A percentile compares a stretch with the other conserved stretches of the same genome.
Evolutionary conservation across 2,797 vertebrate genomes (phyloP).

Genomic region (Bradypus variegatus): DNA sequence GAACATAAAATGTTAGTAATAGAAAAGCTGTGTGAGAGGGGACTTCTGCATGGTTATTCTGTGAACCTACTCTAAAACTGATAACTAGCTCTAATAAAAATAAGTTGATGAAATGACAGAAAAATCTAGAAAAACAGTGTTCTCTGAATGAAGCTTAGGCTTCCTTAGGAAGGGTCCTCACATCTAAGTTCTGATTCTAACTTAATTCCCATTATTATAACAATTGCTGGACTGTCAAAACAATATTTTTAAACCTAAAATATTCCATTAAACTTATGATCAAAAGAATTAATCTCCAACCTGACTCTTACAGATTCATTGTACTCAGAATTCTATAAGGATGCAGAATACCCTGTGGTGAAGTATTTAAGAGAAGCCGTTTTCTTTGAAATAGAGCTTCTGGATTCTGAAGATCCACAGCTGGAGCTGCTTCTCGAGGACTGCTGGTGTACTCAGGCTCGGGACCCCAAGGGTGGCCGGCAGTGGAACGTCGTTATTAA

Average conservation of each 20-base stretch:
- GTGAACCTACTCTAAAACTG: too few species aligned
- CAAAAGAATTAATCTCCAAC: not conserved
- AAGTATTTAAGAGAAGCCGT: slow-evolving; percentile 68
- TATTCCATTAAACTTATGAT: not conserved
- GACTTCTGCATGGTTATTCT: too few species aligned
- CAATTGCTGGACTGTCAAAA: not conserved
- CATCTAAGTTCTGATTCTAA: not conserved
- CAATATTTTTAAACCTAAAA: not conserved
- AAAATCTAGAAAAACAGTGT: not conserved
- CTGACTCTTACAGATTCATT: slow-evolving; percentile 53
- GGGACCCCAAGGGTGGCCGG: slow-evolving; percentile 53
- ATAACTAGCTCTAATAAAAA: not conserved
- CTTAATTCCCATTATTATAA: not conserved
- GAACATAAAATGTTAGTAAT: too few species aligned
- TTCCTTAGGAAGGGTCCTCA: not conserved
- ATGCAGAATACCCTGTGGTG: slow-evolving; percentile 66
- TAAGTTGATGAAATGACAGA: not conserved
- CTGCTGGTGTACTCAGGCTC: slow-evolving; percentile 66
- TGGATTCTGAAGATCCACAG: slow-evolving; percentile 63
- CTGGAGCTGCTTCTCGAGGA: slow-evolving; percentile 66
- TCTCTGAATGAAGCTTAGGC: not conserved
- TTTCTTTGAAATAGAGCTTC: slow-evolving; percentile 71
- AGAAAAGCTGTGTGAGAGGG: too few species aligned
- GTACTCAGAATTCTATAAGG: slow-evolving; percentile 60
- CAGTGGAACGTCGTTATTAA: slow-evolving; percentile 62